A percentile compares a stretch with the other conserved stretches of the same genome.
These are phyloP conservation scores for Sebastes taczanowskii DNA, from an alignment of 2,797 vertebrate species.

Conservation along the genomic window DNA sequence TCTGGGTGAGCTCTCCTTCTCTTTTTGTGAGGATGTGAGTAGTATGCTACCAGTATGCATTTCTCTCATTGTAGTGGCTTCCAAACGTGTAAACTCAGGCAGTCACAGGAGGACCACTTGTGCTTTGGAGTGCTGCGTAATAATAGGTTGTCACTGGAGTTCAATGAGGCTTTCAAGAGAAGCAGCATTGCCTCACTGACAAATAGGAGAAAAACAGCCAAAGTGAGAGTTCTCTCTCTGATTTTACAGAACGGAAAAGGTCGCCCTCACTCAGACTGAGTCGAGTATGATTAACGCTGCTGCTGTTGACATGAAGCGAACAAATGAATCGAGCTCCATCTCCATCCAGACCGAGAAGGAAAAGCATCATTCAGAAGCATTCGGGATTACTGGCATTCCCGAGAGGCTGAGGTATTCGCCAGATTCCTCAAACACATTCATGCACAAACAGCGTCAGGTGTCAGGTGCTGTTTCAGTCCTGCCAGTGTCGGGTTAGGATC, in stretches of 20 bases:
- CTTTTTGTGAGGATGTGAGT: slow-evolving; percentile 4
- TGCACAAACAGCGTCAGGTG: slow-evolving; percentile 63
- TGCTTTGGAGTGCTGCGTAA: slow-evolving; percentile 21
- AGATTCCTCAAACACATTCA: slow-evolving; percentile 59
- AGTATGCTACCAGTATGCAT: slow-evolving; percentile 7
- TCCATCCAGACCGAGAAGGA: slow-evolving; percentile 29
- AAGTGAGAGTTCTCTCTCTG: slow-evolving; percentile 7
- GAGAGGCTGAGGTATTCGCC: slow-evolving; percentile 45
- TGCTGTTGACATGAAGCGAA: slow-evolving; percentile 48
- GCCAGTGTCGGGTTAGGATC: slow-evolving; percentile 38
- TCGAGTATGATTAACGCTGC: slow-evolving; percentile 55
- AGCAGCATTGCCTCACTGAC: slow-evolving; percentile 31
- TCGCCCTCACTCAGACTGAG: slow-evolving; percentile 19
- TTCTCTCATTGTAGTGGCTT: slow-evolving; percentile 33
- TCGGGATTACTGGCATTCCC: slow-evolving; percentile 59
- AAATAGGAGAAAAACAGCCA: slow-evolving; percentile 15
- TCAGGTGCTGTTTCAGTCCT: slow-evolving; percentile 55
- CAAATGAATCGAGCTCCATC: slow-evolving; percentile 49
- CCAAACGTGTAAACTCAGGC: slow-evolving; percentile 37
- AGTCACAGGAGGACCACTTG: slow-evolving; percentile 22
- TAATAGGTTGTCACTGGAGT: slow-evolving; percentile 36
- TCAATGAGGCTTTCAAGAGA: slow-evolving; percentile 18
- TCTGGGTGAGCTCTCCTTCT: slow-evolving; percentile 11
- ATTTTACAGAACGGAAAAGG: slow-evolving; percentile 8
- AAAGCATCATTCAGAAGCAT: slow-evolving; percentile 50